phyloP scores from a whole-genome alignment of 2,113 vertebrate species.

The Serilophus lunatus region DNA sequence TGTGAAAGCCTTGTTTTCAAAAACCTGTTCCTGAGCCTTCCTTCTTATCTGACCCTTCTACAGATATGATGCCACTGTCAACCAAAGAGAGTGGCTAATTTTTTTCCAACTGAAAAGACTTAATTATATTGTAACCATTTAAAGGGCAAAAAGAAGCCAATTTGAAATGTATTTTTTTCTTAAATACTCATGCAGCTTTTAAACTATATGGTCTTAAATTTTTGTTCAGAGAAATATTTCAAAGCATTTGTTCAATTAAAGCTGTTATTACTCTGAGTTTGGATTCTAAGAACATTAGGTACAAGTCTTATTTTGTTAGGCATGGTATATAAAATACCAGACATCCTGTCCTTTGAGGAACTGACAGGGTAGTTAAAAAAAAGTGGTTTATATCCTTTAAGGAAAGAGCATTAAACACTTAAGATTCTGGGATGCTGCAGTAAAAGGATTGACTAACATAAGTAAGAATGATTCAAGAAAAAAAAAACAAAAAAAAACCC shows the following conservation, averaged over 20 bases:
- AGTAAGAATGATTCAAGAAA: background rate
- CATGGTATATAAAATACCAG: background rate
- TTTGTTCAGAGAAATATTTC: background rate
- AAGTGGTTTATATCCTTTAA: background rate
- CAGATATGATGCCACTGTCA: background rate
- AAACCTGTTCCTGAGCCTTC: background rate
- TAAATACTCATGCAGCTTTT: background rate
- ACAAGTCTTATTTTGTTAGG: background rate
- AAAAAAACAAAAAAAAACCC: background rate
- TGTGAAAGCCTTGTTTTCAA: background rate
- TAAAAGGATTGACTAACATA: background rate
- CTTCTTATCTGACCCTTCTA: background rate
- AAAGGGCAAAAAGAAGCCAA: accelerated
- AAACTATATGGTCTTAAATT: background rate
- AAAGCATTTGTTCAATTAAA: background rate
- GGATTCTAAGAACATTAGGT: background rate
- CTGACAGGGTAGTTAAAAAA: background rate
- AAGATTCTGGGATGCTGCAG: background rate
- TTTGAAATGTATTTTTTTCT: background rate
- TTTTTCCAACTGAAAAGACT: background rate
- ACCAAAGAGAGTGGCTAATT: background rate
- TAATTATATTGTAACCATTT: background rate
- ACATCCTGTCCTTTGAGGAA: background rate
- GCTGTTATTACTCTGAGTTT: background rate
- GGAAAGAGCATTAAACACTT: background rate